These are phyloP conservation scores for Dolichomitus sp. DNA, from an alignment of 2,888 invertebrate species.

Conservation along the genomic window DNA sequence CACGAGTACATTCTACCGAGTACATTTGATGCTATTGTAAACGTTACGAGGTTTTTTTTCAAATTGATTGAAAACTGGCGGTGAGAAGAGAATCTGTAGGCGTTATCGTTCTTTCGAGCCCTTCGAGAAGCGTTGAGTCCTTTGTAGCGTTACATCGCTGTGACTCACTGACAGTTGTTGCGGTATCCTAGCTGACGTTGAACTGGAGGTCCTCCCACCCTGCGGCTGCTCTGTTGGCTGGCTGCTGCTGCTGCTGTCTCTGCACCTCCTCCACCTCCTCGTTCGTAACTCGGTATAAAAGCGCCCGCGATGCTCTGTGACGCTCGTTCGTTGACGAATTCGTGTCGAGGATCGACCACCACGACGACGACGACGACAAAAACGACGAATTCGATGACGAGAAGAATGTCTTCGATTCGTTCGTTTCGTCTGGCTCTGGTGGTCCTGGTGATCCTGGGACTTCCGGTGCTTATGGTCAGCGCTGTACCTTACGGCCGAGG, in stretches of 20 bases:
- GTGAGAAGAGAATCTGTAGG: not conserved
- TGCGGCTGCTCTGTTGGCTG: conserved; percentile 11
- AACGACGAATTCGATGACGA: not conserved
- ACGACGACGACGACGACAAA: conserved; percentile 9
- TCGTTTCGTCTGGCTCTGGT: conserved; percentile 48
- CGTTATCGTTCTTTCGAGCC: conserved; percentile 6
- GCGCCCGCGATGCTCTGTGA: conserved; percentile 40
- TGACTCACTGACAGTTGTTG: conserved; percentile 22
- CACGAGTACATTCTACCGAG: not conserved
- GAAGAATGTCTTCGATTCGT: conserved; percentile 31
- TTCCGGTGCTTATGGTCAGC: conserved; percentile 61
- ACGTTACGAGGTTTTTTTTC: no score
- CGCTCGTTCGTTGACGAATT: conserved; percentile 39
- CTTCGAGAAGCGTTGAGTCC: conserved; percentile 6
- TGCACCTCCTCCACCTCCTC: conserved; percentile 23
- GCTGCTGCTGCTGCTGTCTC: conserved; percentile 4
- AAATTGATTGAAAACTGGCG: not conserved
- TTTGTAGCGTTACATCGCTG: not conserved
- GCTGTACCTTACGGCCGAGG: conserved; percentile 63
- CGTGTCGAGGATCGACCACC: conserved; percentile 35
- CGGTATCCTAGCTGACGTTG: conserved; percentile 24
- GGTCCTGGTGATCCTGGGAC: conserved; percentile 61
- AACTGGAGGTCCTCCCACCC: conserved; percentile 22
- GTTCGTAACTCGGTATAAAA: conserved; percentile 40
- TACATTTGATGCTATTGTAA: not conserved